Percentiles rank a stretch among this genome's conserved stretches.
Evolutionary conservation across 2,888 invertebrate species (phyloP).

Genomic region (Drosophila eohydei): DNA sequence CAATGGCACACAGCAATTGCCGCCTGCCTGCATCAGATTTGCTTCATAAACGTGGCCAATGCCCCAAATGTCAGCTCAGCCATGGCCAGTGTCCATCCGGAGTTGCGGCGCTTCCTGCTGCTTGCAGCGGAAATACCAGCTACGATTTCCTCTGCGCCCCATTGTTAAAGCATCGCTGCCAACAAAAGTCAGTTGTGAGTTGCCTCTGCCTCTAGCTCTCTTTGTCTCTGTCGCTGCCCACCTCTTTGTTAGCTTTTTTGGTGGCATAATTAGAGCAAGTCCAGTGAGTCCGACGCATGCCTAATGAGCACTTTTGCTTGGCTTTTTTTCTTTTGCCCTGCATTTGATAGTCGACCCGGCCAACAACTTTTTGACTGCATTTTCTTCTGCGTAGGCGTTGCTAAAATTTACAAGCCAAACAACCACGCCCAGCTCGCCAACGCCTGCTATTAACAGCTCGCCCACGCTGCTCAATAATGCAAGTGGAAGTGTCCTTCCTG

Average conservation of each 20-base stretch:
- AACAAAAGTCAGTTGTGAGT: slow-evolving; percentile 28
- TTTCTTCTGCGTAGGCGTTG: slow-evolving; percentile 34
- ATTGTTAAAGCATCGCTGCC: slow-evolving; percentile 37
- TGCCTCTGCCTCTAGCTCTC: not conserved
- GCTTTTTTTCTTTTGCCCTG: slow-evolving; percentile 53
- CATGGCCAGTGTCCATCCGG: slow-evolving; percentile 35
- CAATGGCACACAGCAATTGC: not conserved
- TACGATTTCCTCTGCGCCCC: slow-evolving; percentile 57
- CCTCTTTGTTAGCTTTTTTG: slow-evolving; percentile 24
- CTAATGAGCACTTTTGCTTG: slow-evolving; percentile 65
- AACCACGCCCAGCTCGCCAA: slow-evolving; percentile 2
- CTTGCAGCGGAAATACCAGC: slow-evolving; percentile 67
- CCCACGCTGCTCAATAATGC: slow-evolving; percentile 56
- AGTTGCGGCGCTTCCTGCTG: slow-evolving; percentile 51
- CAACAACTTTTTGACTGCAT: slow-evolving; percentile 16
- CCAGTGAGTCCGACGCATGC: slow-evolving; percentile 57
- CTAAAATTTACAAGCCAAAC: slow-evolving; percentile 47
- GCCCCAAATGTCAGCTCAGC: slow-evolving; percentile 20
- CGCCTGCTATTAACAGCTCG: slow-evolving; percentile 10
- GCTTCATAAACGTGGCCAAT: slow-evolving; percentile 40
- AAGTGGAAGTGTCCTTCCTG: slow-evolving; percentile 27
- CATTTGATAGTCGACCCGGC: slow-evolving; percentile 54
- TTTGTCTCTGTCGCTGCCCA: too few species aligned
- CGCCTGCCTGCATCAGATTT: slow-evolving; percentile 33
- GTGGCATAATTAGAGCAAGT: slow-evolving; percentile 68